Base-by-base conservation (phyloP, 2,113 vertebrate species). In the Typhlomys cinereus region DNA sequence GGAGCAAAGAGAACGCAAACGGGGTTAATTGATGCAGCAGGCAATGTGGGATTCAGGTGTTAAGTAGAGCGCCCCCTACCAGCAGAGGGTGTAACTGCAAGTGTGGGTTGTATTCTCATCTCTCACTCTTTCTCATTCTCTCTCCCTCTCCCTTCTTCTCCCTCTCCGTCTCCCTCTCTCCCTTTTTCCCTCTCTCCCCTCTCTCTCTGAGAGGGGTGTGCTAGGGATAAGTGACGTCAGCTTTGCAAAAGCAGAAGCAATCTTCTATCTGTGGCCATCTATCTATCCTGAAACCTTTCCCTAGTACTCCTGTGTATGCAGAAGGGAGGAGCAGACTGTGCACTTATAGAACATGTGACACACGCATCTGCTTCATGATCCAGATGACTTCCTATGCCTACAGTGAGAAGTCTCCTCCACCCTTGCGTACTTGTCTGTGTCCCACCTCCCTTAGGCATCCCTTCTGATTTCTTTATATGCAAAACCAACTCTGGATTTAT, bases 191-290 rank as follows among this genome's bases (percentile, higher is more conserved):
- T n/a, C n/a, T n/a, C n/a, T n/a, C n/a, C n/a, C n/a, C n/a, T n/a
- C n/a, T n/a, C n/a, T n/a, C n/a, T n/a, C n/a, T n/a, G n/a, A n/a
- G n/a, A n/a, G n/a, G n/a, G n/a, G 14, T 57, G 20, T 54, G 44
- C 48, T 29, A 31, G 73, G 44, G 62, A 71, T 12, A 21, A 67
- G 18, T 44, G 54, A 85, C 8, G 41, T 84, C 85, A 89, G 29
- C 57, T 93, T 57, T 76, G 12, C 75, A 73, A 62, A 92, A 93
- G 82, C 67, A 90, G 74, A 85, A 69, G 82, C 54, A 34, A 46
- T 52, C 85, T 61, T 80, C 36, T 27, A 5, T 73, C 52, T 54
- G 62, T 39, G 57, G 34, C 34, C 73, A 69, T n/a, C n/a, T n/a
- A 64, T 41, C 48, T 21, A 59, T 23, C 50, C 44, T 34, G 70